A percentile compares a stretch with the other conserved stretches of the same genome.
These are phyloP conservation scores for Hemicentrotus pulcherrimus DNA, from an alignment of 35 echinoderm and acorn worm genomes.

Conservation along the genomic window DNA sequence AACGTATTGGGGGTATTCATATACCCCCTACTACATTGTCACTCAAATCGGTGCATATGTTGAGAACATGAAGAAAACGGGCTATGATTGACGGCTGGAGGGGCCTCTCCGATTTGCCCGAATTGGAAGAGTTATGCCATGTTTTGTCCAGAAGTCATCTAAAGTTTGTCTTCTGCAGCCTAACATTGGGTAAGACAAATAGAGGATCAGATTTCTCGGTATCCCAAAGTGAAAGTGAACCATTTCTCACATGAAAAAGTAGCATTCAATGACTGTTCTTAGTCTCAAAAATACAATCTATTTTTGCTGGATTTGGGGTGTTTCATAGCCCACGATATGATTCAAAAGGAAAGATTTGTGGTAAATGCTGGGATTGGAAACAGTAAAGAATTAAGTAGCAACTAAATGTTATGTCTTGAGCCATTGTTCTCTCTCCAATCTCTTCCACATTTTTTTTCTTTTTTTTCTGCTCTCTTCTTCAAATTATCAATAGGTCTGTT, in stretches of 20 bases:
- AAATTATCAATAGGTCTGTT: not conserved
- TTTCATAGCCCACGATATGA: not conserved
- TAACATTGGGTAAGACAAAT: constrained; percentile 31
- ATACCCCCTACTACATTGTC: not conserved
- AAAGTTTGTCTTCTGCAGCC: constrained; percentile 19
- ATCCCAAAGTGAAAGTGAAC: not conserved
- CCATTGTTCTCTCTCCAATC: not conserved
- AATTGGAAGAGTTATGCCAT: not conserved
- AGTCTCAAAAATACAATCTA: not conserved
- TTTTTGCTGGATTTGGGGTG: not conserved
- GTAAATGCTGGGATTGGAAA: not conserved
- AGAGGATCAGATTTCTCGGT: not conserved
- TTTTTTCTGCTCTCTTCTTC: not conserved
- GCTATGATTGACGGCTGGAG: not conserved
- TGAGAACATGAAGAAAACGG: not conserved
- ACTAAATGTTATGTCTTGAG: not conserved
- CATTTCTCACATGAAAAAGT: not conserved
- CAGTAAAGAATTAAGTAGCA: not conserved
- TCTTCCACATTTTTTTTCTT: not conserved
- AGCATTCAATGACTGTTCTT: not conserved
- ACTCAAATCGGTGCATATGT: not conserved
- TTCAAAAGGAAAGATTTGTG: not conserved
- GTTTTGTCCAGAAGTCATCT: constrained; percentile 14
- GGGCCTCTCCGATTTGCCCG: not conserved
- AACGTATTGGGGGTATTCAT: not conserved